Evolutionary conservation across 2,888 invertebrate species (phyloP).

Genomic region (Heteromyza rotundicornis): DNA sequence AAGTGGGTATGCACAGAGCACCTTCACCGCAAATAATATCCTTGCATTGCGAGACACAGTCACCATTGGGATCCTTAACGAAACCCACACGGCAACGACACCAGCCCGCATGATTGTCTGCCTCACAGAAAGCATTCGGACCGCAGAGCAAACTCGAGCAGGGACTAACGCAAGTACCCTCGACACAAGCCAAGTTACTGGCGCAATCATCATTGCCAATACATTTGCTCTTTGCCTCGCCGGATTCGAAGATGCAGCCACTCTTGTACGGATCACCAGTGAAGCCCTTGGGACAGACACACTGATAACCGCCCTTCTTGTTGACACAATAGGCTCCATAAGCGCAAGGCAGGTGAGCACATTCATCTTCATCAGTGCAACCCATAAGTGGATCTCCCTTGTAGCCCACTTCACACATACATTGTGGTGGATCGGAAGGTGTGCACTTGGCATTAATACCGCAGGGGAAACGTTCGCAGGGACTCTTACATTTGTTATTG

Average conservation of each 20-base stretch:
- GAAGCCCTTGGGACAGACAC: slow-evolving; percentile 83
- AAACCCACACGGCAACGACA: slow-evolving; percentile 87
- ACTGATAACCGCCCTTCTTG: slow-evolving; percentile 83
- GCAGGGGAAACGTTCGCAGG: slow-evolving; percentile 88
- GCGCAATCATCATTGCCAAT: slow-evolving; percentile 78
- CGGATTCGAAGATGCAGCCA: slow-evolving; percentile 73
- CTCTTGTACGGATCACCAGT: slow-evolving; percentile 84
- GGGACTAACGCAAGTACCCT: slow-evolving; percentile 81
- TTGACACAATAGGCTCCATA: slow-evolving; percentile 89
- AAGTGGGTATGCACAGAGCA: slow-evolving; percentile 84
- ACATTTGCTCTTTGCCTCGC: slow-evolving; percentile 72
- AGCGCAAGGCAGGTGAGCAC: slow-evolving; percentile 81
- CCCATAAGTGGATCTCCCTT: slow-evolving; percentile 86
- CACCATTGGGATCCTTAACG: slow-evolving; percentile 77
- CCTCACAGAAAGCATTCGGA: slow-evolving; percentile 84
- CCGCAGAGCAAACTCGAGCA: slow-evolving; percentile 81
- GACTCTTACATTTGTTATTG: slow-evolving; percentile 88
- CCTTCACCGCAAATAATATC: slow-evolving; percentile 78
- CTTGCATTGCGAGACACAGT: slow-evolving; percentile 75
- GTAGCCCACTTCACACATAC: slow-evolving; percentile 86
- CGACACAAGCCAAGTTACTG: slow-evolving; percentile 78
- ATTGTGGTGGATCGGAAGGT: slow-evolving; percentile 86
- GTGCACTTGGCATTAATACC: slow-evolving; percentile 91
- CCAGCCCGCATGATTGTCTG: slow-evolving; percentile 86
- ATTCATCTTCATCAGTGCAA: slow-evolving; percentile 87